A percentile compares a stretch with the other conserved stretches of the same genome.
Conservation (phyloP, 2,888 invertebrate genomes). For the Temnothorax ravouxi region DNA sequence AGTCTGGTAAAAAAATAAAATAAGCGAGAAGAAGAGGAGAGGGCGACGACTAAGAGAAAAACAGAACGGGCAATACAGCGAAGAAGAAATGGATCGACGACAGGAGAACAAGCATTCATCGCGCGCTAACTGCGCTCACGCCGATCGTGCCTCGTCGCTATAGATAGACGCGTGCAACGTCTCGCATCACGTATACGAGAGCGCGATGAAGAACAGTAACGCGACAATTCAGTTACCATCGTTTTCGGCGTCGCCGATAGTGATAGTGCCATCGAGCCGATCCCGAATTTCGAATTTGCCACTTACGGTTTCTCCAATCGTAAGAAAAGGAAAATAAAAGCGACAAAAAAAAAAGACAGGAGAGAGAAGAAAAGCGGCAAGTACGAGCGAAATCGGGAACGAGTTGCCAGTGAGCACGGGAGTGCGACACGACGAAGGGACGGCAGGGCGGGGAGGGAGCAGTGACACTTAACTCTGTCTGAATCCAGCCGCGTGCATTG, state of each 20-base stretch:
- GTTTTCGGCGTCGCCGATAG: constrained; percentile 20
- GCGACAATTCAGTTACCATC: constrained; percentile 45
- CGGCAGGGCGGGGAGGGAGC: constrained; percentile 37
- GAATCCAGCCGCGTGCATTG: constrained; percentile 85
- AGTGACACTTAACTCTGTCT: constrained; percentile 77
- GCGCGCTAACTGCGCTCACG: constrained; percentile 59
- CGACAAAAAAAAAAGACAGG: constrained; percentile 51
- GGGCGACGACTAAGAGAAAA: not conserved
- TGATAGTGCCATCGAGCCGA: constrained; percentile 54
- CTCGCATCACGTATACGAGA: constrained; percentile 68
- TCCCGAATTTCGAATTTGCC: constrained; percentile 16
- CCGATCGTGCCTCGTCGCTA: constrained; percentile 74
- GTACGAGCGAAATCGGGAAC: constrained; percentile 40
- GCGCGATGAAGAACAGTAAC: constrained; percentile 34
- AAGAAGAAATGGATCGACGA: constrained; percentile 32
- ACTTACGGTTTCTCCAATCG: constrained; percentile 53
- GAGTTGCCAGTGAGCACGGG: constrained; percentile 43
- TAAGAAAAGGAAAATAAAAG: constrained; percentile 63
- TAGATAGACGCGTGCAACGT: constrained; percentile 76
- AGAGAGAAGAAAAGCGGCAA: constrained; percentile 49
- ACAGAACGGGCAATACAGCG: constrained; percentile 20
- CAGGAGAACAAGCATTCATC: constrained; percentile 49
- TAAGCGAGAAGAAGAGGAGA: not conserved
- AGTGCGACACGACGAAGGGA: constrained; percentile 62
- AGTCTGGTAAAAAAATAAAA: not conserved